Evolutionary conservation across 2,888 invertebrate genomes (phyloP), one percentile per base, ranked within the genome.

Genomic region (Tromatobia lineatoria): DNA sequence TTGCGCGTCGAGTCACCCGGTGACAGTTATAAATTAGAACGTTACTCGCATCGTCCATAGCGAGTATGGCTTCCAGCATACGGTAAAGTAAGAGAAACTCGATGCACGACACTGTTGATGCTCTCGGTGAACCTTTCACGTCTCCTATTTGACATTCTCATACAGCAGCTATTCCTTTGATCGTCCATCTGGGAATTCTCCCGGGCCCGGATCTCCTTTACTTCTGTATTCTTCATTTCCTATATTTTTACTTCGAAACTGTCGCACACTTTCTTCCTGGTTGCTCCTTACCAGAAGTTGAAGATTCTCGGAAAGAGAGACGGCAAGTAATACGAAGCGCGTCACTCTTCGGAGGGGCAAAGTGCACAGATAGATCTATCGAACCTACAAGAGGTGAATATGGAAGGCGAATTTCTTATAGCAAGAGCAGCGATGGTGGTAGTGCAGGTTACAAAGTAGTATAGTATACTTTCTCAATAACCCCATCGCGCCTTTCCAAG

Each of bases 11-110:
- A 69, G 67, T 67, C 20, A 64, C 77, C 74, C 82, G 85, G 84
- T 86, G 90, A 89, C 90, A 89, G 87, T 90, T 90, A 91, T 89
- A 91, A 91, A 91, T 91, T 90, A 90, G 88, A 90, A 88, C 86
- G 89, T 88, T 89, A 90, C 89, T 87, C 69, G 25, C 66, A 59
- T 54, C 69, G 50, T 50, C 69, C 79, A 57, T 64, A 54, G 38
- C 18, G 64, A 20, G 45, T 34, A 34, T 66, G 61, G 57, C 75
- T 59, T 54, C 57, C 47, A 45, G 54, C 61, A 66, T 64, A 42
- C 77, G 69, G 77, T 45, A 59, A 85, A 76, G 67, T 75, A 45
- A 52, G 79, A 80, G 73, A 79, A 82, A 82, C 81, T 64, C 70
- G 83, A 71, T 78, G 71, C 64, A 61, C 61, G 29, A 29, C 38